phyloP scores from a whole-genome alignment of 1,140 invertebrate species.

The Octopus sinensis region DNA sequence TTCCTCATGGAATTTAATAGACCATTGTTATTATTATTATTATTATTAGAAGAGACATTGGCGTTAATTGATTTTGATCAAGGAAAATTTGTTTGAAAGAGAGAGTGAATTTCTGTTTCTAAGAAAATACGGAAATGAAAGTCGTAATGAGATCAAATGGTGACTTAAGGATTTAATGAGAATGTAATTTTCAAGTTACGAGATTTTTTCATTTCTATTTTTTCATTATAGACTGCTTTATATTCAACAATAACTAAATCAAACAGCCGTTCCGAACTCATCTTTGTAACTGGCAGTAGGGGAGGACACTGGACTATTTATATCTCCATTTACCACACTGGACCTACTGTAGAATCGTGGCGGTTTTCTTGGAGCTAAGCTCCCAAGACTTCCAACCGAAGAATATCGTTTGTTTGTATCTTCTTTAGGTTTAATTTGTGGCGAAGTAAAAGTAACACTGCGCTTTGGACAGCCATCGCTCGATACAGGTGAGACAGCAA shows the following conservation, averaged over 20 bases:
- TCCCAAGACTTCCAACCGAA: neutral
- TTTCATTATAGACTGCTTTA: too few species aligned
- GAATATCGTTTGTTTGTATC: conserved; percentile 11
- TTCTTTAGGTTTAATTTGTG: neutral
- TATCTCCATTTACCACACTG: neutral
- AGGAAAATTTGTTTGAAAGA: too few species aligned
- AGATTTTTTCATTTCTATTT: too few species aligned
- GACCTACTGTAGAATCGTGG: neutral
- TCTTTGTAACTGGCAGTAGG: neutral
- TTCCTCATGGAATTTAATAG: too few species aligned
- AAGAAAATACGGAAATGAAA: too few species aligned
- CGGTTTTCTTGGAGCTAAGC: neutral
- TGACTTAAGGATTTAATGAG: too few species aligned
- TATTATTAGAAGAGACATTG: too few species aligned
- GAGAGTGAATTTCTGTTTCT: too few species aligned
- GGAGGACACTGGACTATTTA: neutral
- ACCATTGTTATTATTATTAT: too few species aligned
- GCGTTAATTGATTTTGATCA: too few species aligned
- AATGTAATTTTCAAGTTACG: too few species aligned
- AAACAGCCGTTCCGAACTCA: conserved; percentile 8
- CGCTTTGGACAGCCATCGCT: neutral
- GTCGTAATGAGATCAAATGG: too few species aligned
- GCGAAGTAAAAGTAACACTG: neutral
- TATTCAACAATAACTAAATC: neutral
- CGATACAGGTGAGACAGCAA: neutral